Evolutionary conservation across 2,797 vertebrate species (phyloP).

Genomic region (Siniperca obscura): DNA sequence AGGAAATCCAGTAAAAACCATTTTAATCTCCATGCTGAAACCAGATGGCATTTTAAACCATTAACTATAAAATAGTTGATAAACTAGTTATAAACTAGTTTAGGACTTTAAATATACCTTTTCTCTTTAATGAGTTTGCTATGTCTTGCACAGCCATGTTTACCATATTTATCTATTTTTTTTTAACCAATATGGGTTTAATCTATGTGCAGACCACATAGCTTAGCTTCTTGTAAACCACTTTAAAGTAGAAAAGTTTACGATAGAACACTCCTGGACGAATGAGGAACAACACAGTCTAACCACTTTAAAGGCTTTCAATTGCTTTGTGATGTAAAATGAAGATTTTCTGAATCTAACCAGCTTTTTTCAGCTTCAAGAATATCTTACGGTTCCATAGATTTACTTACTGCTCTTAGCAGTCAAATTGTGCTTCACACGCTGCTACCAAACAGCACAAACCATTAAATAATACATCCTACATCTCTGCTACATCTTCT

Average conservation of each 20-base stretch:
- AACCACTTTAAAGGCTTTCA: neutral
- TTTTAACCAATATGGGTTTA: neutral
- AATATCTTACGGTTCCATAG: too few relatives aligned
- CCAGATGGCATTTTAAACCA: neutral
- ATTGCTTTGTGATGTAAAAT: neutral
- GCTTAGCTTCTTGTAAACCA: too few relatives aligned
- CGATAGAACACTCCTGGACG: too few relatives aligned
- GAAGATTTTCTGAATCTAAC: too few relatives aligned
- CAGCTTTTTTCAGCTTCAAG: neutral
- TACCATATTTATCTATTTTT: neutral
- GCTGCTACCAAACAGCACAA: neutral
- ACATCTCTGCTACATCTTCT: neutral
- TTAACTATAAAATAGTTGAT: neutral
- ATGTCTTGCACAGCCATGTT: too few relatives aligned
- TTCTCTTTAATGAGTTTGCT: neutral
- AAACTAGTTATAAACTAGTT: neutral
- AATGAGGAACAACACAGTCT: too few relatives aligned
- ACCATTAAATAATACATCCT: neutral
- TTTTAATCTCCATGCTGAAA: neutral
- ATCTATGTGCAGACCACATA: too few relatives aligned
- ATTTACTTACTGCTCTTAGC: neutral
- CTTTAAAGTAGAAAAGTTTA: too few relatives aligned
- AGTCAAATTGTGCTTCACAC: too few relatives aligned
- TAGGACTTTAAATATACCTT: neutral
- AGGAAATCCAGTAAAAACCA: neutral